Evolutionary conservation across 1,140 invertebrate genomes (phyloP), one percentile per base, ranked within the genome.

Genomic region (Psilanteris sp.): DNA sequence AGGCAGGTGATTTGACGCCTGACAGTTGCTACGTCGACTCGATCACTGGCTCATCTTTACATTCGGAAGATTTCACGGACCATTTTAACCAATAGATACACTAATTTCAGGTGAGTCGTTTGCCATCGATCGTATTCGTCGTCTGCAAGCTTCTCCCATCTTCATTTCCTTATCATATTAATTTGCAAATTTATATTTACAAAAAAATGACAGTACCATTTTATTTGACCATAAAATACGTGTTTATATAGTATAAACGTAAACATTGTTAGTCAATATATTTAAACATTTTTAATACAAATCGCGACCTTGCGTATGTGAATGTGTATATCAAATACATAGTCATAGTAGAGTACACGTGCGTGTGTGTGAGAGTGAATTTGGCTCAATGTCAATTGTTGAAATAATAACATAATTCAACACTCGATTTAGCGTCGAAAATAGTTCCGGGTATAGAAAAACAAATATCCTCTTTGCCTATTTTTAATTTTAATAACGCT

Each of bases 321-420:
- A n/a, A n/a, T n/a, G n/a, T n/a, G n/a, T n/a, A n/a, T n/a, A n/a
- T n/a, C n/a, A n/a, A n/a, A n/a, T n/a, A n/a, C n/a, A n/a, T n/a
- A n/a, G n/a, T n/a, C n/a, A n/a, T n/a, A n/a, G n/a, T n/a, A n/a
- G n/a, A n/a, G n/a, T n/a, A n/a, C n/a, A 27, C 20, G 32, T 32
- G 27, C 15, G 41, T 13, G 18, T 31, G 26, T 16, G 13, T 20
- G 8, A 31, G 36, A 8, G 27, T 16, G 48, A 62, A 72, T 62
- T 72, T 72, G 67, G 67, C 57, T 72, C 67, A 72, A 72, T 72
- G 55, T 72, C 67, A 72, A 22, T 34, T 14, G 27, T 48, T 55
- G 67, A 62, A 62, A 62, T 61, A 71, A 54, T 13, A 46, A 37
- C 9, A 59, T 52, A 59, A 68, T 68, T 59, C 27, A 34, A 41